Evolutionary conservation across 2,113 vertebrate species (phyloP).

Genomic region (Rhabdornis inornatus): DNA sequence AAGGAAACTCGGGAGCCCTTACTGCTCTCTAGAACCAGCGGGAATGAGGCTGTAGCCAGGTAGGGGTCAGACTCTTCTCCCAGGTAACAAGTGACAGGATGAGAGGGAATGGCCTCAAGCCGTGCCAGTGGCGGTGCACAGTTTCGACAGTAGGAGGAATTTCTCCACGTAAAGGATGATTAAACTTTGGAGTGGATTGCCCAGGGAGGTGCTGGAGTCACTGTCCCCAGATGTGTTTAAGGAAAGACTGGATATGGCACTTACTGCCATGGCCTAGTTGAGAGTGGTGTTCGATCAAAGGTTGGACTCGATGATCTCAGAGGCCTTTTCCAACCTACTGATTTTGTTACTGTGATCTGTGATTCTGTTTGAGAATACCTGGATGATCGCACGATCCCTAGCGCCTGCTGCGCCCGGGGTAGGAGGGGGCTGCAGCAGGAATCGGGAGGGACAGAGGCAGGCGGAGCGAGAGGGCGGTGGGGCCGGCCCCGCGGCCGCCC

Average conservation of each 20-base stretch:
- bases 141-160: background rate
- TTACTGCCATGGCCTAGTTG: background rate
- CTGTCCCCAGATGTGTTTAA: background rate
- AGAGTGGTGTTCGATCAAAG: background rate
- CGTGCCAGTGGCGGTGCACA: background rate
- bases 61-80: background rate
- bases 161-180: background rate
- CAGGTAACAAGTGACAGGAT: background rate
- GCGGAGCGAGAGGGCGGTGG: background rate
- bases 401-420: rapidly evolving
- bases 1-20: too few species aligned
- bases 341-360: background rate
- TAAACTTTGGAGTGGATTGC: background rate
- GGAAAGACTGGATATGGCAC: background rate
- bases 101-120: background rate
- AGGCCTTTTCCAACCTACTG: background rate
- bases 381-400: rapidly evolving
- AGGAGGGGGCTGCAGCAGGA: background rate
- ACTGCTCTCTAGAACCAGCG: rapidly evolving
- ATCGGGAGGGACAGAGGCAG: rapidly evolving
- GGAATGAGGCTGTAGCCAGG: background rate
- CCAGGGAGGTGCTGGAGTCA: too few species aligned
- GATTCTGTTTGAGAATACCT: too few species aligned
- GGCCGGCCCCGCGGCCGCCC: background rate
- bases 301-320: background rate